These are phyloP conservation scores for Drosophila melanica DNA, from an alignment of 1,140 invertebrate genomes.

Conservation along the genomic window DNA sequence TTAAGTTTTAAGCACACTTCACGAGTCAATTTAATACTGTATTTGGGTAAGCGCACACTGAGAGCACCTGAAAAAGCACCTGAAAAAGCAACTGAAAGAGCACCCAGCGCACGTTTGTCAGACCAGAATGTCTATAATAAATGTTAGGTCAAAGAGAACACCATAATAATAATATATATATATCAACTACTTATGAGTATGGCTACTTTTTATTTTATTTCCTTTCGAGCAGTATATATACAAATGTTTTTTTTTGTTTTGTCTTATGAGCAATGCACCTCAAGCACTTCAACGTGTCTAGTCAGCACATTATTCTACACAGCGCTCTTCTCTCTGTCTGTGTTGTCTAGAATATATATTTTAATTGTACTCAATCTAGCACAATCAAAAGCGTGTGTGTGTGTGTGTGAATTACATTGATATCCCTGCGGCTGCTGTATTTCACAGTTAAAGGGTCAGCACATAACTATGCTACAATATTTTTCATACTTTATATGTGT, in stretches of 20 bases:
- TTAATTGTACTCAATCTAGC: conserved; percentile 70
- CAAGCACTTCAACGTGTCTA: conserved; percentile 44
- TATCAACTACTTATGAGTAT: not conserved
- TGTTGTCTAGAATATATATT: conserved; percentile 51
- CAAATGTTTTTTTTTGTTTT: not conserved
- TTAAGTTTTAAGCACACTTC: conserved; percentile 61
- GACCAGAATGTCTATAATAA: conserved; percentile 11
- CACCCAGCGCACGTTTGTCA: conserved; percentile 21
- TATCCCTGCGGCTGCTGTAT: conserved; percentile 19
- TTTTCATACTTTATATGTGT: not conserved
- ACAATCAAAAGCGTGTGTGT: conserved; percentile 35
- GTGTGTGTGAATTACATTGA: conserved; percentile 29
- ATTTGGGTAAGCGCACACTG: conserved; percentile 27
- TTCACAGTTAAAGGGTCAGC: conserved; percentile 50
- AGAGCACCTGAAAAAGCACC: conserved; percentile 7
- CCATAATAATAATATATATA: not conserved
- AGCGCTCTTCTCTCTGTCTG: conserved; percentile 38
- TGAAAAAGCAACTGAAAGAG: conserved; percentile 1
- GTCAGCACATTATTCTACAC: conserved; percentile 45
- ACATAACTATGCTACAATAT: conserved; percentile 45
- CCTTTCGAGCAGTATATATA: conserved; percentile 4
- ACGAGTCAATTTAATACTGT: conserved; percentile 50
- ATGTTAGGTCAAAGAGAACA: conserved; percentile 1
- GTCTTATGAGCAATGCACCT: conserved; percentile 18
- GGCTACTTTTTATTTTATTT: conserved; percentile 2